Base-by-base conservation (phyloP, 92 coral and sea anemone species). In the Phenganax subtilis region DNA sequence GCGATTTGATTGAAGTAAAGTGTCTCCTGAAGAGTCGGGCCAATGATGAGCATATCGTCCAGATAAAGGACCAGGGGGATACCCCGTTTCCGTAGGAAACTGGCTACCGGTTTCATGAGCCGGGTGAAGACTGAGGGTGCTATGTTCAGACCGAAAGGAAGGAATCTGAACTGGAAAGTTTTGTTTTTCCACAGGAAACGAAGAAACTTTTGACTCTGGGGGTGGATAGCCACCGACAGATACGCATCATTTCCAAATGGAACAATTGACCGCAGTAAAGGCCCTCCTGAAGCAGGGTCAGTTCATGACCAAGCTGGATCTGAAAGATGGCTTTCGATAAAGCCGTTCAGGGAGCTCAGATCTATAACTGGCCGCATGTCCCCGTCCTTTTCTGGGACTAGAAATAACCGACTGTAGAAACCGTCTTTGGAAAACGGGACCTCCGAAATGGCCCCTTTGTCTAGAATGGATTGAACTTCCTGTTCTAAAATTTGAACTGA, bases 331-430 rank as follows among this genome's bases (percentile, higher is more conserved):
- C 68, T 81, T 64, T 64, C 44, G 10, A 86, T 61, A 54, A 86
- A 86, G 82, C 77, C 56, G 76, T 82, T 86, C 8, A 86, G 64
- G 51, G 70, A 28, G 72, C 89, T 82, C 12, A 82, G 83, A 16
- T 86, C 89, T 85, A 79, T 79, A 72, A 85, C 80, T 28, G 74
- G 85, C 57, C 84, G 85, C 80, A 78, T 6, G 58, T 57, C n/a
- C 25, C 87, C 78, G 29, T 52, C 87, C 79, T 78, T 85, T 79
- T 85, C 81, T 63, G 88, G 82, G 64, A 86, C 82, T 70, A 77
- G 37, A 84, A 85, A 76, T 25, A 77, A 64, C 25, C 84, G 87
- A 81, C 87, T 85, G 87, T 78, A 84, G 71, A 77, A 85, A 7
- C 84, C 84, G 10, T 56, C 82, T 70, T 80, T 61, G 66, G 82